Evolutionary conservation across 2,797 vertebrate genomes (phyloP).

Genomic region (Alca torda): DNA sequence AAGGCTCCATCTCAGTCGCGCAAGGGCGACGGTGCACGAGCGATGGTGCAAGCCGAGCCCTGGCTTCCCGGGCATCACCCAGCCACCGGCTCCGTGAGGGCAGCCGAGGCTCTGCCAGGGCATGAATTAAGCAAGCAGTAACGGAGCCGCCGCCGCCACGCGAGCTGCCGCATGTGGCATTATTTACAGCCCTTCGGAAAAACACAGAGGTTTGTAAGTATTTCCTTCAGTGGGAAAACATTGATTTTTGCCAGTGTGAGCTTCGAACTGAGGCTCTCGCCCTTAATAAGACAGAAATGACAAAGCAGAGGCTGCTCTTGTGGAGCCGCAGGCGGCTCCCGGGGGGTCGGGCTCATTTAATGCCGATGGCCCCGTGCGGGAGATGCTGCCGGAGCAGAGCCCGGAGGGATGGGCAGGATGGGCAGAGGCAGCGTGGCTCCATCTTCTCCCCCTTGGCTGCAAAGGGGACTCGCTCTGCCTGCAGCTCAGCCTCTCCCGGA

Average conservation of each 20-base stretch:
- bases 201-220: neutral
- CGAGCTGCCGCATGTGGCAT: neutral
- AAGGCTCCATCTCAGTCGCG: neutral
- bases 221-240: neutral
- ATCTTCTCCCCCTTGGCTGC: neutral
- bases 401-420: neutral
- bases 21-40: rapidly evolving
- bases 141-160: rapidly evolving
- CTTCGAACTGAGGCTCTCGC: neutral
- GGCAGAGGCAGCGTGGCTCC: neutral
- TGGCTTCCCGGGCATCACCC: rapidly evolving
- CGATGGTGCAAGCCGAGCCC: neutral
- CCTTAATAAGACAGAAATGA: neutral
- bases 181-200: neutral
- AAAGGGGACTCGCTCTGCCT: rapidly evolving
- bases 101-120: neutral
- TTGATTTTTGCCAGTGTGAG: neutral
- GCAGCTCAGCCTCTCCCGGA: neutral
- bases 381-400: neutral
- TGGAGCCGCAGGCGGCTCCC: neutral
- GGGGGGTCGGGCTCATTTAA: rapidly evolving
- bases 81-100: neutral
- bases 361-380: rapidly evolving
- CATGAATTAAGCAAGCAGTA: neutral
- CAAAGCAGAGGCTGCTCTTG: neutral